Conservation (phyloP, 2,888 invertebrate genomes). For the Heliconius cydno region DNA sequence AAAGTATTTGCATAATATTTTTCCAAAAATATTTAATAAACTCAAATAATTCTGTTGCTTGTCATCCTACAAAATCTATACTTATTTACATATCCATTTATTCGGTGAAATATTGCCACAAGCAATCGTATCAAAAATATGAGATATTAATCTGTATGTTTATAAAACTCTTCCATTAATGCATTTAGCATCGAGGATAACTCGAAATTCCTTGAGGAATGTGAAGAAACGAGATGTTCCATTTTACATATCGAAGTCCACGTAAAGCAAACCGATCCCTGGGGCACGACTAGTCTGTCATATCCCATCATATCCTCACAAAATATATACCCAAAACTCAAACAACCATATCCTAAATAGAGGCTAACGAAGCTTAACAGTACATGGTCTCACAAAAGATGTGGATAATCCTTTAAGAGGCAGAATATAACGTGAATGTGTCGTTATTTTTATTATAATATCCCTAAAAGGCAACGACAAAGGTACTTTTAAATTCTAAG, state of each 20-base stretch:
- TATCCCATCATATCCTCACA: neutral
- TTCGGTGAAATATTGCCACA: too few species aligned
- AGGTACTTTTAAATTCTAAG: conserved; percentile 44
- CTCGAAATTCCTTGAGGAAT: too few species aligned
- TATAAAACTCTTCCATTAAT: too few species aligned
- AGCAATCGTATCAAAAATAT: too few species aligned
- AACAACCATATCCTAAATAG: conserved; percentile 17
- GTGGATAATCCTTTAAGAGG: conserved; percentile 31
- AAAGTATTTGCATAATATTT: too few species aligned
- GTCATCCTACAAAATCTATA: too few species aligned
- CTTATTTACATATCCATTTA: too few species aligned
- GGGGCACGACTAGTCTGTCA: neutral
- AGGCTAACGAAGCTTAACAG: conserved; percentile 21
- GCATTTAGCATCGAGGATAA: too few species aligned
- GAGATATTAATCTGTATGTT: too few species aligned
- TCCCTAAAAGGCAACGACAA: conserved; percentile 47
- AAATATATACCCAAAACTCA: conserved; percentile 10
- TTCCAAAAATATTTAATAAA: too few species aligned
- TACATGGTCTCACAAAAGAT: conserved; percentile 22
- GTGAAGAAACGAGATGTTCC: too few species aligned
- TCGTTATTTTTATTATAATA: conserved; percentile 47
- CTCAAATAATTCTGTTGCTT: too few species aligned
- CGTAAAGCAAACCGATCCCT: neutral
- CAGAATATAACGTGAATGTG: conserved; percentile 30
- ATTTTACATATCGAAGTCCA: neutral